Evolutionary conservation across 2,113 vertebrate species (phyloP).

Genomic region (Sciurus niger): DNA sequence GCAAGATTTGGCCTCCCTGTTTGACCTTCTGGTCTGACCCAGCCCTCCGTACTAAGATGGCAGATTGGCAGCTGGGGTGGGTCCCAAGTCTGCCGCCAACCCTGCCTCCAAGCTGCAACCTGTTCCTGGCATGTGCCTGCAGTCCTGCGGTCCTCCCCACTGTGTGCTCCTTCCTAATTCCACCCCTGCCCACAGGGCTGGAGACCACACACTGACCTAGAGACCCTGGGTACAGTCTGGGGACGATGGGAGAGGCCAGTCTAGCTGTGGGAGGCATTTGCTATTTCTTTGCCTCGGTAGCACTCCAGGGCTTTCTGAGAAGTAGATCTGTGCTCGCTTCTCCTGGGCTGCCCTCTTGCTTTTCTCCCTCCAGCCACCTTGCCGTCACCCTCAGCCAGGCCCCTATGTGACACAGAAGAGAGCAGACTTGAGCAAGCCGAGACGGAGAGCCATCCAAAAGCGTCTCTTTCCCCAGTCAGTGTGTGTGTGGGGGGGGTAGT

Average conservation of each 20-base stretch:
- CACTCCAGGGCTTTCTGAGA: not conserved
- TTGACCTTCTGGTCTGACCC: not conserved
- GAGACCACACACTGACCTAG: not conserved
- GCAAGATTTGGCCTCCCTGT: not conserved
- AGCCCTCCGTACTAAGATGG: not conserved
- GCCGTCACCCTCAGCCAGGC: not conserved
- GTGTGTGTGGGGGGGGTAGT: too few relatives aligned
- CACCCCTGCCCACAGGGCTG: not conserved
- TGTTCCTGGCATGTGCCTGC: not conserved
- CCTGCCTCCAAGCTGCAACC: not conserved
- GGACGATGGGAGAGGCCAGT: not conserved
- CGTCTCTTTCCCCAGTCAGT: not conserved
- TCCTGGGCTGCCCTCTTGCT: not conserved
- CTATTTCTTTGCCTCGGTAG: not conserved
- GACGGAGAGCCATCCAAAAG: not conserved
- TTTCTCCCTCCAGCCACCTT: too few relatives aligned
- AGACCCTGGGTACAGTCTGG: not conserved
- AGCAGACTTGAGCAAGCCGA: not conserved
- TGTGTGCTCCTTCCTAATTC: not conserved
- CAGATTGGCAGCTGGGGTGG: not conserved
- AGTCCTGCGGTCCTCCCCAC: not conserved
- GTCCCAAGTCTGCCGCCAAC: not conserved
- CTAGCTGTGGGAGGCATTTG: not conserved
- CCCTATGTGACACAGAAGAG: not conserved
- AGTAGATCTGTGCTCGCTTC: fast-evolving